Conservation (phyloP, 2,888 invertebrate species). For the Oithona nana region DNA sequence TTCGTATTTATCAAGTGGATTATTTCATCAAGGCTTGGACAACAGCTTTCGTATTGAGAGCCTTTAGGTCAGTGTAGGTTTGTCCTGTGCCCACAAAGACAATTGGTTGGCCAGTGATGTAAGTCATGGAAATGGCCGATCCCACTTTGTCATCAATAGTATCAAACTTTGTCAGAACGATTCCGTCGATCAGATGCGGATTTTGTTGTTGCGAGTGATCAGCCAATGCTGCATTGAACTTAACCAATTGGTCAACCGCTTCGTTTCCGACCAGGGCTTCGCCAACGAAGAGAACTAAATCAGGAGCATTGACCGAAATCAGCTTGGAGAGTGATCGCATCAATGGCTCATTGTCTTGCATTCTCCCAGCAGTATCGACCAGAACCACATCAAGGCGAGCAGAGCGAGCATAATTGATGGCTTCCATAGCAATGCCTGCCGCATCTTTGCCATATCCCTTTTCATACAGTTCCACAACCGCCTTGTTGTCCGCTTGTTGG, state of each 20-base stretch:
- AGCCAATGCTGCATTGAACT: slow-evolving; percentile 93
- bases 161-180: slow-evolving; percentile 97
- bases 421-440: slow-evolving; percentile 93
- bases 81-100: slow-evolving; percentile 98
- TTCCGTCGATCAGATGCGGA: slow-evolving; percentile 91
- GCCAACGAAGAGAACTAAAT: slow-evolving; percentile 95
- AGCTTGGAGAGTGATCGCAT: slow-evolving; percentile 95
- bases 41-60: slow-evolving; percentile 64
- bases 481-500: slow-evolving; percentile 40
- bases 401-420: slow-evolving; percentile 71
- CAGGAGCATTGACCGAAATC: slow-evolving; percentile 91
- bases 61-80: slow-evolving; percentile 93
- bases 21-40: slow-evolving; percentile 21
- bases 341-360: slow-evolving; percentile 98
- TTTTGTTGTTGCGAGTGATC: slow-evolving; percentile 59
- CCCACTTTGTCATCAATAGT: slow-evolving; percentile 98
- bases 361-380: slow-evolving; percentile 97
- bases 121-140: slow-evolving; percentile 99
- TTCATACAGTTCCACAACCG: slow-evolving; percentile 87
- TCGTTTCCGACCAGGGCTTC: slow-evolving; percentile 99
- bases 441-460: slow-evolving; percentile 89
- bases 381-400: slow-evolving; percentile 69
- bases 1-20: too few species aligned
- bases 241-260: slow-evolving; percentile 94
- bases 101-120: slow-evolving; percentile 97